Percentiles rank a stretch among this genome's conserved stretches.
Conservation (phyloP, 2,113 vertebrate genomes). For the Triplophysa dalaica region DNA sequence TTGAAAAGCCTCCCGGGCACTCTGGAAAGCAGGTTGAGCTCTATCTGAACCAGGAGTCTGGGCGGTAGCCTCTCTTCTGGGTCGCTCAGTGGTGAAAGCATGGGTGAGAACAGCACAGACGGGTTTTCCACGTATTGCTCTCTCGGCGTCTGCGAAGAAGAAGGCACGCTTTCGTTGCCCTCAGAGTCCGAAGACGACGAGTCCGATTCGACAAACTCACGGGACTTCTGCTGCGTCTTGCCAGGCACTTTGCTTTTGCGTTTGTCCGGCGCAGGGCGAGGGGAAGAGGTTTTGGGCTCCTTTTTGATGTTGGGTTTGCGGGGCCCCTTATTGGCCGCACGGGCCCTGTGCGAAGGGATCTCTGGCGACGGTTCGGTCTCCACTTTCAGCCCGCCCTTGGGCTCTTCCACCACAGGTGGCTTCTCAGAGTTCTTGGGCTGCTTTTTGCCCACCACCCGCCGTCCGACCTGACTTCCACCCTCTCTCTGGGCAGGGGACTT, state of each 20-base stretch:
- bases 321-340: constrained; percentile 92
- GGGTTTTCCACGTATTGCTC: constrained; percentile 88
- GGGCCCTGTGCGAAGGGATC: constrained; percentile 83
- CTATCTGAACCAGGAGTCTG: constrained; percentile 91
- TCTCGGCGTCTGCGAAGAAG: constrained; percentile 92
- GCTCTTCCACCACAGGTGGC: constrained; percentile 84
- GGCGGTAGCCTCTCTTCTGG: constrained; percentile 85
- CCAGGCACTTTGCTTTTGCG: constrained; percentile 86
- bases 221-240: constrained; percentile 90
- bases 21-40: constrained; percentile 89
- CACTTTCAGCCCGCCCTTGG: constrained; percentile 89
- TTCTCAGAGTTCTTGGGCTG: constrained; percentile 97
- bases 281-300: constrained; percentile 87
- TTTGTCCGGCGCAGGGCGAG: constrained; percentile 83
- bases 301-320: constrained; percentile 94
- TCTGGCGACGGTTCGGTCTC: constrained; percentile 91
- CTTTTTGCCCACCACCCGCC: constrained; percentile 90
- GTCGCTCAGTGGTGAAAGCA: constrained; percentile 94
- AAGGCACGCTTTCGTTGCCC: constrained; percentile 93
- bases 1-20: constrained; percentile 92
- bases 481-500: constrained; percentile 96
- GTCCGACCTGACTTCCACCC: constrained; percentile 71
- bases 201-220: constrained; percentile 93
- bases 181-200: constrained; percentile 95
- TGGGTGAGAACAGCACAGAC: constrained; percentile 90